Evolutionary conservation across 2,797 vertebrate genomes (phyloP), one percentile per base, ranked within the genome.

Genomic region (Clangula hyemalis): DNA sequence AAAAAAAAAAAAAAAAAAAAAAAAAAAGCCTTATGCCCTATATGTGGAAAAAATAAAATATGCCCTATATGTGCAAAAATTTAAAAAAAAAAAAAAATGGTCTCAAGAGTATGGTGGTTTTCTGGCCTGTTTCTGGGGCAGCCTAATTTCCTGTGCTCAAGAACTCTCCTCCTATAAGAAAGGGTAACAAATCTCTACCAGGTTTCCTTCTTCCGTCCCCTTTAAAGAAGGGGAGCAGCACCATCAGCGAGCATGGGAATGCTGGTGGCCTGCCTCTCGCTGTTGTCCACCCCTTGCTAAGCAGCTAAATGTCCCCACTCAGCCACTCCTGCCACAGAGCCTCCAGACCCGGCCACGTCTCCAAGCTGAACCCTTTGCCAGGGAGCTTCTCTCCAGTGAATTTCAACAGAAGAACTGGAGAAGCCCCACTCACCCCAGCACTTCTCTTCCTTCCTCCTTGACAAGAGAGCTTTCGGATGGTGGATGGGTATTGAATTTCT

Each of bases 401-500:
- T 75, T 92, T 85, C 56, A 65, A 4, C 32, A 36, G 75, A n/a
- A 80, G 79, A 90, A 81, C 0, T 58, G 49, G 36, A 93, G 51
- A 89, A 91, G n/a, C 8, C 8, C 38, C 61, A 41, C 20, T 92
- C 64, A n/a, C 66, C 69, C 79, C 12, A 1, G 13, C 73, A 32
- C 12, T 92, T 93, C 58, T 85, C 28, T 87, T 94, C 89, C 72
- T 87, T 68, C n/a, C 25, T 90, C 32, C 21, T 94, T 95, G 94
- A 93, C 61, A 68, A 85, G 71, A 89, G 58, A 95, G 87, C 49
- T 95, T 92, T 92, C 75, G 83, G 81, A 32, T 47, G 54, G 85
- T 9, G 54, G 89, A 89, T 79, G 95, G 85, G 78, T 93, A 97
- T 95, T 93, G 96, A 90, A 96, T 94, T 95, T 94, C 90, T 93